Evolutionary conservation across 1,140 invertebrate genomes (phyloP).

Genomic region (Orussus abietinus): DNA sequence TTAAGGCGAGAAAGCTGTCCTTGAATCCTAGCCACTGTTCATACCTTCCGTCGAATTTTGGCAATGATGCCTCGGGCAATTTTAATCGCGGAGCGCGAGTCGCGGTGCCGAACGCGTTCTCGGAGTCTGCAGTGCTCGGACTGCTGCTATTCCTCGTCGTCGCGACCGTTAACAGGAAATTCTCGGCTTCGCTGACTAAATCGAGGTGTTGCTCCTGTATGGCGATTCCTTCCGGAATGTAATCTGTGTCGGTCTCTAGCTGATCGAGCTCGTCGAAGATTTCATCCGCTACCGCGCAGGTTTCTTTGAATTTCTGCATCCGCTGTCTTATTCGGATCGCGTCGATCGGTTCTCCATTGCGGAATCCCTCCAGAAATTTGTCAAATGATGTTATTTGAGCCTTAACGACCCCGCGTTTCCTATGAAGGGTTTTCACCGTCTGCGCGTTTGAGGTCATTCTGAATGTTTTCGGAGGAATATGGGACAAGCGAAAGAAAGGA

Average conservation of each 20-base stretch:
- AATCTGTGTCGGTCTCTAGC: slow-evolving; percentile 1
- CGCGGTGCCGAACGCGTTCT: neutral
- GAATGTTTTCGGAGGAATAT: neutral
- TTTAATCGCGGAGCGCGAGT: slow-evolving; percentile 8
- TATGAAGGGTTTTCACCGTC: neutral
- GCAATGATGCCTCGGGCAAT: slow-evolving; percentile 14
- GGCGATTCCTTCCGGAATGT: neutral
- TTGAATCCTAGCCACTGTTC: slow-evolving; percentile 22
- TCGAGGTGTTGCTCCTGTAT: slow-evolving; percentile 1
- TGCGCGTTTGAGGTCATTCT: slow-evolving; percentile 3
- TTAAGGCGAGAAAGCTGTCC: neutral
- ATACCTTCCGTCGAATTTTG: slow-evolving; percentile 15
- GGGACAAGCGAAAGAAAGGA: neutral
- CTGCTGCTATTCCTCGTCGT: neutral
- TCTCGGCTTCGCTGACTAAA: slow-evolving; percentile 4
- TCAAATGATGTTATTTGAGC: neutral
- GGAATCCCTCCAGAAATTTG: neutral
- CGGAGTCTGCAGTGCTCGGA: neutral
- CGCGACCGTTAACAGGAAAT: neutral
- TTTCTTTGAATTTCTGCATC: slow-evolving; percentile 1
- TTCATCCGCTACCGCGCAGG: neutral
- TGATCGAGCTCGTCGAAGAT: slow-evolving; percentile 3
- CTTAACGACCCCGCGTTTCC: slow-evolving; percentile 6
- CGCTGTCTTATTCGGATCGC: neutral
- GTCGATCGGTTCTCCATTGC: too few species aligned